Conservation (phyloP, 2,888 invertebrate species). For the Eupithecia vulgata region DNA sequence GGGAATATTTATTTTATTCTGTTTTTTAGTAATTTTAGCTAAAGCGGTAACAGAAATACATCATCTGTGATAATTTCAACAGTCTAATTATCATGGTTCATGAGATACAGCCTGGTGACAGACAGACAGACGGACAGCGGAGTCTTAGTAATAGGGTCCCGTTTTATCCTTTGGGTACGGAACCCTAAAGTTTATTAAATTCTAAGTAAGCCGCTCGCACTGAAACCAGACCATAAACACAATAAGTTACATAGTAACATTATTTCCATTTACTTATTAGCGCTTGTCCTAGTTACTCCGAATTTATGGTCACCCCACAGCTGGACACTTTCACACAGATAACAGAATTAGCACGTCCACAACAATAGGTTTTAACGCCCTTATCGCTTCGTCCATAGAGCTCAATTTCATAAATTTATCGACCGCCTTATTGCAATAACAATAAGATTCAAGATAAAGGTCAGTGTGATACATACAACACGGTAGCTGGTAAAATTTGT, state of each 20-base stretch:
- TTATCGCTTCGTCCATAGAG: constrained; percentile 55
- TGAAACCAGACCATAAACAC: constrained; percentile 1
- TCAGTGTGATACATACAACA: constrained; percentile 37
- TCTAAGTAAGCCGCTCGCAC: not conserved
- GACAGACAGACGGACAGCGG: too few species aligned
- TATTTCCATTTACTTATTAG: constrained; percentile 17
- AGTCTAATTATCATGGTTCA: too few species aligned
- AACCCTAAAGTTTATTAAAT: not conserved
- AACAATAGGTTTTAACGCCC: constrained; percentile 48
- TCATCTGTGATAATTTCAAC: too few species aligned
- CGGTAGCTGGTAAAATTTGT: constrained; percentile 40
- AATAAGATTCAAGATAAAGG: constrained; percentile 54
- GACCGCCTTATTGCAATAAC: constrained; percentile 47
- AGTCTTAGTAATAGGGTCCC: too few species aligned
- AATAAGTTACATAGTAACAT: not conserved
- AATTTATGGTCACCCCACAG: constrained; percentile 54
- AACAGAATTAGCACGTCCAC: constrained; percentile 60
- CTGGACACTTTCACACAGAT: constrained; percentile 77
- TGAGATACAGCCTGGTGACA: too few species aligned
- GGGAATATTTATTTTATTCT: too few species aligned
- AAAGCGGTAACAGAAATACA: too few species aligned
- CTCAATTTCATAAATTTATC: constrained; percentile 48
- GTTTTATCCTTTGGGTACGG: too few species aligned
- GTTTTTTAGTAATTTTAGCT: too few species aligned
- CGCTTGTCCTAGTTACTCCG: constrained; percentile 37